A percentile compares a stretch with the other conserved stretches of the same genome.
phyloP scores from a whole-genome alignment of 2,797 vertebrate genomes.

The Falco novaeseelandiae region DNA sequence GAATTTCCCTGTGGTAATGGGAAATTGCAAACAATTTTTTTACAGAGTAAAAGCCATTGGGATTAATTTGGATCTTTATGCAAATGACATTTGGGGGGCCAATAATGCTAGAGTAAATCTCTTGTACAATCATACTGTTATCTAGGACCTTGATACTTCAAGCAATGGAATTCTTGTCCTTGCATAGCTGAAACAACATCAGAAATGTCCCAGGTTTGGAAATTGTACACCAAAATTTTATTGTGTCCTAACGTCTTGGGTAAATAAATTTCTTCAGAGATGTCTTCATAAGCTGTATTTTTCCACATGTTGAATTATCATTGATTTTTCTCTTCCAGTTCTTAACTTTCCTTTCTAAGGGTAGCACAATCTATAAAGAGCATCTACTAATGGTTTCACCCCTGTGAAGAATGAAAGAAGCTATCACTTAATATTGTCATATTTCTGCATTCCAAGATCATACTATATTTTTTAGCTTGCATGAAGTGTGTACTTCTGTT shows the following conservation, averaged over 20 bases:
- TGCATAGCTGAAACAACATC: neutral
- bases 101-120: neutral
- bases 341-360: neutral
- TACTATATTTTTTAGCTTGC: neutral
- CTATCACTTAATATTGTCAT: neutral
- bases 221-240: neutral
- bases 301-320: neutral
- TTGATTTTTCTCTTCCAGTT: neutral
- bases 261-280: neutral
- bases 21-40: neutral
- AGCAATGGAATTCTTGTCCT: neutral
- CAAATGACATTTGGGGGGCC: neutral
- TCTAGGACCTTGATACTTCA: neutral
- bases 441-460: neutral
- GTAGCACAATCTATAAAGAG: neutral
- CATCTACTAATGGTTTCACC: neutral
- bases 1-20: neutral
- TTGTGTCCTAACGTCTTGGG: neutral
- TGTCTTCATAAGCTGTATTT: neutral
- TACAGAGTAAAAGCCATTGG: neutral
- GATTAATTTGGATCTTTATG: neutral
- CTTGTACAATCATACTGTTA: neutral
- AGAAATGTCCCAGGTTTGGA: neutral
- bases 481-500: neutral
- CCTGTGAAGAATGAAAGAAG: neutral